Base-by-base conservation (phyloP, 2,113 vertebrate species). In the Ceratotherium simum region DNA sequence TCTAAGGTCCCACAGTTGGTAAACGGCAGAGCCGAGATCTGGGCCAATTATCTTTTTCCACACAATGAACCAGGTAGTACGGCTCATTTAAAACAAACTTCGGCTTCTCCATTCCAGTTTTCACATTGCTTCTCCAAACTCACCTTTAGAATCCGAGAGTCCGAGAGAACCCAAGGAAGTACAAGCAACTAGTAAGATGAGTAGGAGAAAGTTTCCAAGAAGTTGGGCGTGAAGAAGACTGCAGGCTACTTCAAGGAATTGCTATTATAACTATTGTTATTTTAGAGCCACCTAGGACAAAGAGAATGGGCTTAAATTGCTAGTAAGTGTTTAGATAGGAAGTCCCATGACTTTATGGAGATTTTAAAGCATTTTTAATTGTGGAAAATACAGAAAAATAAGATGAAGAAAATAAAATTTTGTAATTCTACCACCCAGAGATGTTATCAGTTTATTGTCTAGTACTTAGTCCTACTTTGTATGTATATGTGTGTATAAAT, bases 341-440 rank as follows among this genome's bases (percentile, higher is more conserved):
- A 75, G n/a, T 88, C 27, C 36, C 1, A 3, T 23, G 39, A 65
- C 42, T 87, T 90, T 76, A 46, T 42, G 42, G 89, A 75, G 27
- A 82, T 79, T 87, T 87, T 17, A 87, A 90, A 67, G 17, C 20
- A 69, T 29, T 83, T 79, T 67, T 82, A 62, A 51, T 62, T 84
- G 33, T 86, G 31, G 75, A n/a, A 79, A 79, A 84, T 73, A 39
- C n/a, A 58, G 51, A 89, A 80, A 39, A 90, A 10, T 20, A 75
- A 70, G 64, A 36, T 16, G 29, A 54, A 89, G 29, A 54, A 89
- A 80, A 46, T 33, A 75, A 89, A 96, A 93, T 78, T 20, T 11
- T n/a, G 11, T 12, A 81, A 78, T 67, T 90, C 29, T 78, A 36
- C 31, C 27, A 5, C 21, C 60, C 46, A 81, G 31, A 72, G 48